Evolutionary conservation across 1,140 invertebrate species (phyloP), one percentile per base, ranked within the genome.

Genomic region (Drosophila auraria): DNA sequence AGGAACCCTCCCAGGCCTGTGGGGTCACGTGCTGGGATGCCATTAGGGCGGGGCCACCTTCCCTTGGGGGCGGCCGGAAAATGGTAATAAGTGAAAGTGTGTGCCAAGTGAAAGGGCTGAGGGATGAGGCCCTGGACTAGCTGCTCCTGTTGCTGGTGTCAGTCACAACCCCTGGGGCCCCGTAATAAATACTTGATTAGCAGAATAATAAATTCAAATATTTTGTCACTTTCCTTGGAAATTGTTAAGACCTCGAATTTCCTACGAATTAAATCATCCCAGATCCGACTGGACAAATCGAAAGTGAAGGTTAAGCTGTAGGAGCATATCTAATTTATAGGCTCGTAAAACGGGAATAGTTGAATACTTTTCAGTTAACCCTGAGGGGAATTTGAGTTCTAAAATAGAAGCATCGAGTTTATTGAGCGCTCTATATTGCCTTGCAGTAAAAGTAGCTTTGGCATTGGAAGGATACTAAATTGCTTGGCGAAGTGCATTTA

Each of bases 191-290:
- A 87, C 60, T 79, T 87, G 83, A 87, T 87, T 80, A 87, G 77
- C 80, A 71, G 83, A 78, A 78, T 80, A 87, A 87, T 87, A 87
- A 83, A 87, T 87, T 80, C 45, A 81, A 83, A 87, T 80, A 71
- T 77, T 49, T 80, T 89, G 73, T 89, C 84, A 83, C 84, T 72
- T 66, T 69, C 44, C 42, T 20, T 15, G 78, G 54, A 79, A 68
- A 79, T 73, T 63, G 58, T 27, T 44, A 60, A 83, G 75, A 73
- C 36, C 27, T 25, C 36, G 15, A 54, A 65, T 62, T 78, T 78
- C 33, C 80, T 27, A 49, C 7, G 44, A 54, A 71, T 76, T 78
- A 56, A 70, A 78, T 78, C 51, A 78, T 69, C 45, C 8, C 11
- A 20, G 8, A 76, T 20, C 27, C 6, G 6, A 6, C 5, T 50